phyloP scores from a whole-genome alignment of 2,797 vertebrate species.

The Heliangelus exortis region DNA sequence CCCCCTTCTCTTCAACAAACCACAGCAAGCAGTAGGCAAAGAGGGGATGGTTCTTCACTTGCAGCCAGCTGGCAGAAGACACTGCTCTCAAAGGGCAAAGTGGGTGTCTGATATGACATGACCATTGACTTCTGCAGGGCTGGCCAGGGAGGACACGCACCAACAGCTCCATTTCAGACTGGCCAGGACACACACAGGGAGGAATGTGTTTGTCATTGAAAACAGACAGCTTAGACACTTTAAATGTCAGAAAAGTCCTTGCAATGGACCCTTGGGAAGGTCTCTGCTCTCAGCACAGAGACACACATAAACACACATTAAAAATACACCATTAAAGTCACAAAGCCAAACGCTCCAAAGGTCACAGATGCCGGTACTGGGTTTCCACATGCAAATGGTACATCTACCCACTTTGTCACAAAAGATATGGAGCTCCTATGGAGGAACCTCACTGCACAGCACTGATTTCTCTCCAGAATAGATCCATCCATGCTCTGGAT shows the following conservation, averaged over 20 bases:
- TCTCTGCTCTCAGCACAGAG: background rate
- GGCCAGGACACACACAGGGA: background rate
- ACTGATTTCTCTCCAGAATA: background rate
- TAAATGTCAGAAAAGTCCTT: background rate
- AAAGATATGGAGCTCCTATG: background rate
- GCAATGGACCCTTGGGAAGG: background rate
- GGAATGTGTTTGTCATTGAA: background rate
- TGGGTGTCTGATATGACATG: background rate
- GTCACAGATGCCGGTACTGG: background rate
- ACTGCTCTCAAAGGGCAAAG: background rate
- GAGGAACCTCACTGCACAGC: background rate
- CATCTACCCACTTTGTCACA: background rate
- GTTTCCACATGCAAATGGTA: background rate
- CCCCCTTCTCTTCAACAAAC: background rate
- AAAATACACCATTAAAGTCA: background rate
- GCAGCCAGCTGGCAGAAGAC: background rate
- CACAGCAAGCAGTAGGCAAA: background rate
- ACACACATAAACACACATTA: background rate
- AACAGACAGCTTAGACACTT: background rate
- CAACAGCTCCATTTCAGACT: fast-evolving
- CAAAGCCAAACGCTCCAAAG: background rate
- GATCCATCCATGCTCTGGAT: background rate
- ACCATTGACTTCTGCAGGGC: background rate
- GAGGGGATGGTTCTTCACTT: background rate
- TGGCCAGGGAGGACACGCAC: background rate